Evolutionary conservation across 2,888 invertebrate species (phyloP), one percentile per base, ranked within the genome.

Genomic region (Laspeyria flexula): DNA sequence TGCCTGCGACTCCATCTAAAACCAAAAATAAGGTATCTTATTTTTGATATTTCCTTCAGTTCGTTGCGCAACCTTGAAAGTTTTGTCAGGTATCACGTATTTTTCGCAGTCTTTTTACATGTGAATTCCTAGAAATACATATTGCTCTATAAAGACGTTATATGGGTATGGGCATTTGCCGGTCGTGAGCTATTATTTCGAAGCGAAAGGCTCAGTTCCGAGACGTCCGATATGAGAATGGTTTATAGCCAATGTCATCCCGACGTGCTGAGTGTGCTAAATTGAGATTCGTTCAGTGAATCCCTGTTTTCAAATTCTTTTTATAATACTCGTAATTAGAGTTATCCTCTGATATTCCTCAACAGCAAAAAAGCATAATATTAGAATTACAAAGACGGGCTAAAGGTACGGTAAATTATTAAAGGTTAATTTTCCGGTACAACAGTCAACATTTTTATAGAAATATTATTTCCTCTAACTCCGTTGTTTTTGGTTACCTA

Each of bases 161-260:
- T 60, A 54, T 44, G 55, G 56, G 60, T 70, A 64, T 69, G 70
- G n/a, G 67, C 40, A 43, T 75, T 72, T 75, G 63, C 56, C 51
- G 57, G 45, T 55, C 43, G 59, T 63, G 60, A 67, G 61, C 67
- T 73, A 72, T 73, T 78, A 77, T 79, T 77, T 75, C 67, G 68
- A 78, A 70, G 65, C 62, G 66, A 75, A 71, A 64, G 72, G 72
- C 64, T 75, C 72, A 76, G 71, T 73, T 68, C 42, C 69, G 72
- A 73, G 78, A 75, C 77, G 77, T 75, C 81, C 79, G 79, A 85
- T 87, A 85, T 83, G 79, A 65, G 73, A 77, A 83, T 88, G 79
- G 79, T 88, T 88, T 86, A 88, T 86, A 73, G 77, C 75, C 79
- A 72, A 77, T 80, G 81, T 75, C 75, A 62, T 73, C 60, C 71